Percentiles rank a stretch among this genome's conserved stretches.
phyloP scores from a whole-genome alignment of 2,888 invertebrate genomes.

The Philhelius pedissequus region DNA sequence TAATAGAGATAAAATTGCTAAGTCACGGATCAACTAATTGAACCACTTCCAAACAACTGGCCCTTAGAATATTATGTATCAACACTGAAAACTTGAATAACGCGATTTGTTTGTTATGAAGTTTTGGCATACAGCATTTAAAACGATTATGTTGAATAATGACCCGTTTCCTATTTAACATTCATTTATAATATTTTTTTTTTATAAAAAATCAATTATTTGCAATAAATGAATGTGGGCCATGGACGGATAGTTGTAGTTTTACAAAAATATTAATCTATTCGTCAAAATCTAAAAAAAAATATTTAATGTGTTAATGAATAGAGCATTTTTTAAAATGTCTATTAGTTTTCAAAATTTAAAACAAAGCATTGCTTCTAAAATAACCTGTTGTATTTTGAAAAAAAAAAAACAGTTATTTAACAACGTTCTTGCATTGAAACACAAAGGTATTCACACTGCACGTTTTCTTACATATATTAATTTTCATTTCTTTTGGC shows the following conservation, averaged over 20 bases:
- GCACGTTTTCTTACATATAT: conserved; percentile 47
- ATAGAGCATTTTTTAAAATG: neutral
- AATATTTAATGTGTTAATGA: neutral
- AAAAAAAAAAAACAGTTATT: neutral
- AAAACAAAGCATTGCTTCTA: neutral
- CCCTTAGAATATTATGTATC: too few species aligned
- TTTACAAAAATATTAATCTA: conserved; percentile 44
- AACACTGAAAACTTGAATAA: neutral
- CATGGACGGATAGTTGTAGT: conserved; percentile 15
- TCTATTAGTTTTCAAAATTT: neutral
- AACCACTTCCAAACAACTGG: too few species aligned
- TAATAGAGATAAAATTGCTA: too few species aligned
- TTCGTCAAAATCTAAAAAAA: neutral
- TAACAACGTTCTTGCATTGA: conserved; percentile 28
- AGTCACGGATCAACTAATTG: too few species aligned
- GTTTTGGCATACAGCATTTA: neutral
- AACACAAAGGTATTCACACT: conserved; percentile 70
- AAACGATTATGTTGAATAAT: neutral
- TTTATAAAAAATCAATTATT: neutral
- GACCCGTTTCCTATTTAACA: neutral
- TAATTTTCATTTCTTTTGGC: neutral
- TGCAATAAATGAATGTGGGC: neutral
- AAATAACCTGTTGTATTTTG: neutral
- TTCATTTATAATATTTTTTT: neutral
- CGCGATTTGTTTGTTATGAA: neutral